Percentiles rank a stretch among this genome's conserved stretches.
Evolutionary conservation across 2,888 invertebrate genomes (phyloP).

Genomic region (Gastracanthus pulcherrimus): DNA sequence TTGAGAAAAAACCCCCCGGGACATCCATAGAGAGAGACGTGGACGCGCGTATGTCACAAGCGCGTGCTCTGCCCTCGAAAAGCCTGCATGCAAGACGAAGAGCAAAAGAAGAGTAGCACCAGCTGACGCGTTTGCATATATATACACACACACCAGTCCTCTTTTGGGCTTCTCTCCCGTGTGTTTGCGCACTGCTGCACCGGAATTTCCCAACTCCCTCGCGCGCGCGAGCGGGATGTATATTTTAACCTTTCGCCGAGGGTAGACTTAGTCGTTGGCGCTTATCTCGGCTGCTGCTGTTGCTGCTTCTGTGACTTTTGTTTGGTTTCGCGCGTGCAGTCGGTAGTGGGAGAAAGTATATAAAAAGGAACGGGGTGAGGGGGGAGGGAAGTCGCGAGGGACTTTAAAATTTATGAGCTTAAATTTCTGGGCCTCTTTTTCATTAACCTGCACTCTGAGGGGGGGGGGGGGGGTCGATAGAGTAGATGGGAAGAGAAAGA

Average conservation of each 20-base stretch:
- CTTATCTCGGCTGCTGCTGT: background rate
- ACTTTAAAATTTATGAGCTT: slow-evolving; percentile 44
- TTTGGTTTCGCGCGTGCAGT: background rate
- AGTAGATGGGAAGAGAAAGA: too few species aligned
- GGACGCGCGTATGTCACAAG: background rate
- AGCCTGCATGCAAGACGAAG: too few species aligned
- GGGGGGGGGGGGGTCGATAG: too few species aligned
- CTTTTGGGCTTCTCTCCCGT: too few species aligned
- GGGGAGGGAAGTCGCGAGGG: background rate
- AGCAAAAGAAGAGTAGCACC: too few species aligned
- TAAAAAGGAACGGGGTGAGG: background rate
- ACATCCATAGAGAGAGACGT: background rate
- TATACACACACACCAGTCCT: too few species aligned
- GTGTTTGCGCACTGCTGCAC: background rate
- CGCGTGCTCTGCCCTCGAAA: background rate
- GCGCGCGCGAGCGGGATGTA: background rate
- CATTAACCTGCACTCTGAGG: background rate
- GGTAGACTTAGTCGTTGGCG: background rate
- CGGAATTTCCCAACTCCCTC: too few species aligned
- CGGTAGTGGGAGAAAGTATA: too few species aligned
- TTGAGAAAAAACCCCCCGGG: slow-evolving; percentile 19
- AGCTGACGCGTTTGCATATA: background rate
- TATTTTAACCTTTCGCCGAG: background rate
- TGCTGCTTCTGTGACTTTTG: slow-evolving; percentile 15
- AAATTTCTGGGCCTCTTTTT: slow-evolving; percentile 21